Conservation (phyloP, 2,113 vertebrate genomes). For the Trichechus manatus region DNA sequence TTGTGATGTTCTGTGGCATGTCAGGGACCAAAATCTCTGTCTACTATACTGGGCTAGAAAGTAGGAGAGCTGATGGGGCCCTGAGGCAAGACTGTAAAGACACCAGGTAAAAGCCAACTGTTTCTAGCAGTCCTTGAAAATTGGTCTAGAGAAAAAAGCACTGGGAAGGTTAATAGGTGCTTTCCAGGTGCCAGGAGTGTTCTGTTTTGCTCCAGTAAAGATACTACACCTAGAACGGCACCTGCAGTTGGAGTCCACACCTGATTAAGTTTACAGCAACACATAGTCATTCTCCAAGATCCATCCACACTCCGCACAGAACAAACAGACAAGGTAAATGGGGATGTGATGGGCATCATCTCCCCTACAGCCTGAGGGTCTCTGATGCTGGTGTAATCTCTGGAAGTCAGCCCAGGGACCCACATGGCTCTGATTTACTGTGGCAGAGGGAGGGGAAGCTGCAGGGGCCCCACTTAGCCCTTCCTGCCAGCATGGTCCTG, state of each 20-base stretch:
- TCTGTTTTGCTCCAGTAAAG: not conserved
- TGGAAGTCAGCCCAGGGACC: not conserved
- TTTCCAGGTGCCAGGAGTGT: accelerated
- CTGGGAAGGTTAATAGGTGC: not conserved
- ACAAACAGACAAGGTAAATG: not conserved
- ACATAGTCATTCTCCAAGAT: not conserved
- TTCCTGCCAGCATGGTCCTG: not conserved
- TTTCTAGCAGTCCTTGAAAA: not conserved
- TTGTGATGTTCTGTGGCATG: accelerated
- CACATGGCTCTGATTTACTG: not conserved
- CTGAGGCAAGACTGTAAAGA: not conserved
- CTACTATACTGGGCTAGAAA: not conserved
- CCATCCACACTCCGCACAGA: not conserved
- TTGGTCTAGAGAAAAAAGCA: not conserved
- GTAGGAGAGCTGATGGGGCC: not conserved
- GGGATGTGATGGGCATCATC: accelerated
- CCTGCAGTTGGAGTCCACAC: not conserved
- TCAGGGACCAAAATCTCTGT: not conserved
- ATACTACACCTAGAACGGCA: no score
- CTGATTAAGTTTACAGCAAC: not conserved
- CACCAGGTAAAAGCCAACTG: no score
- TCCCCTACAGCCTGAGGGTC: not conserved
- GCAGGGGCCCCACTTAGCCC: not conserved
- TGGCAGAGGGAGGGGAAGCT: not conserved
- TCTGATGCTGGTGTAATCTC: not conserved